phyloP scores from a whole-genome alignment of 2,113 vertebrate genomes.

The Orycteropus afer region DNA sequence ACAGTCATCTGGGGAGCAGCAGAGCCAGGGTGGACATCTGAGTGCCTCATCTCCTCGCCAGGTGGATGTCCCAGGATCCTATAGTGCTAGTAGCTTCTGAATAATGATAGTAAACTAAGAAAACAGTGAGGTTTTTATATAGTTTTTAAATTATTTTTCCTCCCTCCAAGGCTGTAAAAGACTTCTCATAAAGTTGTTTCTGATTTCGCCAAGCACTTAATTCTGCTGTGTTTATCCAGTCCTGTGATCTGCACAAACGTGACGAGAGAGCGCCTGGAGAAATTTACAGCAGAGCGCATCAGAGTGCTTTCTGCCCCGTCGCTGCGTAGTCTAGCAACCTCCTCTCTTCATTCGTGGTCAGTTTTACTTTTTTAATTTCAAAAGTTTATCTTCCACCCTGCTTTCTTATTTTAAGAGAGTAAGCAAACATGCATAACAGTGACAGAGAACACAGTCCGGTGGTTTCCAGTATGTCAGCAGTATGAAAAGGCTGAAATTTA shows the following conservation, averaged over 20 bases:
- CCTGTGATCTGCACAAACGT: background rate
- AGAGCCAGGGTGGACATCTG: background rate
- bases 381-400: background rate
- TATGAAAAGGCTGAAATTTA: background rate
- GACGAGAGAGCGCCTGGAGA: background rate
- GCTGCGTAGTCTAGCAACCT: background rate
- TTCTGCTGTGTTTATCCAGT: background rate
- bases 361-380: slow-evolving; percentile 26
- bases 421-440: background rate
- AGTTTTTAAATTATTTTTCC: background rate
- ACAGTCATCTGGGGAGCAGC: background rate
- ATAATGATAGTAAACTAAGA: background rate
- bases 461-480: background rate
- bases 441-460: background rate
- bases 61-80: background rate
- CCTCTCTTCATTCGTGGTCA: background rate
- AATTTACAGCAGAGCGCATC: background rate
- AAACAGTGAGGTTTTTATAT: too few relatives aligned
- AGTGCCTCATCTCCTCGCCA: background rate
- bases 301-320: background rate
- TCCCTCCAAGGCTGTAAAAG: background rate
- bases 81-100: background rate
- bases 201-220: background rate
- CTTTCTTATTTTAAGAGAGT: background rate
- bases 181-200: background rate